phyloP scores from a whole-genome alignment of 2,113 vertebrate genomes.

The Castor canadensis region DNA sequence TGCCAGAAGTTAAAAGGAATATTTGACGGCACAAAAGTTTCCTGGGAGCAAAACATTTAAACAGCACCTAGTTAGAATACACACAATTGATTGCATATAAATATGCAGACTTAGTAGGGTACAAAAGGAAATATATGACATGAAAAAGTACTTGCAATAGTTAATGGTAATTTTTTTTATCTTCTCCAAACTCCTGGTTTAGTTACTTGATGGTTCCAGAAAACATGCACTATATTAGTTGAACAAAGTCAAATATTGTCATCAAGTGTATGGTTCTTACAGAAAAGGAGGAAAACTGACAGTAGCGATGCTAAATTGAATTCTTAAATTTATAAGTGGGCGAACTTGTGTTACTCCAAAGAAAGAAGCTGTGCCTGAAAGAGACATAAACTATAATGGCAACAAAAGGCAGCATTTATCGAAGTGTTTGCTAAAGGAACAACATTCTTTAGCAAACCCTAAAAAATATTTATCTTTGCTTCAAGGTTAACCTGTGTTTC shows the following conservation, averaged over 20 bases:
- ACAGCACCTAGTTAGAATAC: not conserved
- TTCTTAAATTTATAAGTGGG: constrained; percentile 16
- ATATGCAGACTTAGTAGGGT: not conserved
- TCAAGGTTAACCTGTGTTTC: constrained; percentile 47
- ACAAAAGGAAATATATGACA: not conserved
- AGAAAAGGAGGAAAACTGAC: not conserved
- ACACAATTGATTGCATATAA: not conserved
- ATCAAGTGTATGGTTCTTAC: not conserved
- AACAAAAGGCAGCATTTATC: not conserved
- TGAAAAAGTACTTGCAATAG: not conserved
- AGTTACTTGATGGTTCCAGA: not conserved
- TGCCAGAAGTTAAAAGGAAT: constrained; percentile 56
- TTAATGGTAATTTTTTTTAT: not conserved
- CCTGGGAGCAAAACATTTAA: constrained; percentile 46
- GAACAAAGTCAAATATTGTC: constrained; percentile 41
- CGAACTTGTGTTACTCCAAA: constrained; percentile 26
- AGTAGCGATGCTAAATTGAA: not conserved
- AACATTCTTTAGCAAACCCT: not conserved
- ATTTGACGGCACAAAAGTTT: constrained; percentile 35
- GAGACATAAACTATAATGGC: not conserved
- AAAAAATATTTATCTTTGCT: constrained; percentile 47
- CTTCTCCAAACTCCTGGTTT: not conserved
- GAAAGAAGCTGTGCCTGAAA: not conserved
- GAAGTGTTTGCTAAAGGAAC: not conserved
- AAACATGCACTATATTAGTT: not conserved